Base-by-base conservation (phyloP, 92 coral and sea anemone species). In the Zoanthus solanderi region DNA sequence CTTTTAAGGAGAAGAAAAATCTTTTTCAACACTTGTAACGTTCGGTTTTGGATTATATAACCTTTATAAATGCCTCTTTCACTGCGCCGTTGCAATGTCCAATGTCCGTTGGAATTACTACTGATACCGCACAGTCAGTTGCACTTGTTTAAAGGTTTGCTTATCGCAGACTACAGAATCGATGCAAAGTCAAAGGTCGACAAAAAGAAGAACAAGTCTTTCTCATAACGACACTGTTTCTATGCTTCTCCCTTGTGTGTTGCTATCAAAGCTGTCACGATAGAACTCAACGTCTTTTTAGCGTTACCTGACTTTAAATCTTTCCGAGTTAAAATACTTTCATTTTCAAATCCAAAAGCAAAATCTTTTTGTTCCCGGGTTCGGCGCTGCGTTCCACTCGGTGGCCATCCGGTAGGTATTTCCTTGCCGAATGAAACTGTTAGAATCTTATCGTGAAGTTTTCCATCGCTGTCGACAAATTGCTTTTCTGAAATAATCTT, bases 401-500 rank as follows among this genome's bases (percentile, higher is more conserved):
- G 98, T 0, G 99, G 98, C 99, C 98, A 97, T 11, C 92, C 94
- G 12, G 89, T 32, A 0, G 95, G 82, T 9, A 93, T 76, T 23
- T 88, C 82, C 13, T 83, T 92, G 17, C 99, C 99, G 79, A 97
- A 97, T 4, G 99, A 88, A 18, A 97, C 90, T 5, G 92, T 89
- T 7, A 97, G 72, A 17, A 97, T 85, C 50, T 94, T 91, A 8
- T 88, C 94, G 74, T 97, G 95, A 53, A 97, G 84, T 68, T 69
- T 74, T 47, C 92, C 95, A 34, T 89, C 85, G 58, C 78, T 90
- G 60, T 94, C 98, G 6, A 92, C 91, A 56, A 92, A 91, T 58
- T 84, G 66, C 75, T 95, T 95, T 2, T 89, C 90, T 7, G 89
- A 75, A 3, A 95, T 54, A 7, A 92, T 89, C 48, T 72, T 69